Base-by-base conservation (phyloP, 2,888 invertebrate genomes). In the Dasypogon diadema region DNA sequence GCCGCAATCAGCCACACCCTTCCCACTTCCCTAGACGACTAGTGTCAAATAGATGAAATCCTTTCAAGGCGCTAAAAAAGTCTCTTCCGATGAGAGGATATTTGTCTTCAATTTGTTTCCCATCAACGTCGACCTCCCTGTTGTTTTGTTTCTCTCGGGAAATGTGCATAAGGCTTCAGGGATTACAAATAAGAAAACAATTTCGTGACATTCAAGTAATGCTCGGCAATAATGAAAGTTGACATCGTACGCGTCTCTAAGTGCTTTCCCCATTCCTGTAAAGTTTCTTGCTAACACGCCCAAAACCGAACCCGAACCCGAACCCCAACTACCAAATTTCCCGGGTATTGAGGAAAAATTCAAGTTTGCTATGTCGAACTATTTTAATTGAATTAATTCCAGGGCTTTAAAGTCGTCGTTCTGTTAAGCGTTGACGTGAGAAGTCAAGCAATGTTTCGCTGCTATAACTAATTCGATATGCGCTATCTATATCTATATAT, bases 81-180 rank as follows among this genome's bases (percentile, higher is more conserved):
- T 65, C 46, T 6, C 46, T 48, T 65, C 26, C 65, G 48, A 48
- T 65, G 65, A 65, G 22, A 56, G 72, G 74, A 77, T 77, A 77
- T 77, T 77, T 77, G 77, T 75, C 75, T 75, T 77, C 75, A 77
- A 77, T 77, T 77, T 77, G 75, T 77, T 65, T 65, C 65, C 65
- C 65, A 65, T 65, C 65, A 65, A 48, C 46, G 65, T 65, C 42
- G 42, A 12, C 42, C 12, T 42, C 42, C 42, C n/a, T 42, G 3
- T 42, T 42, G n/a, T 42, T 12, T 3, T 42, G 42, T n/a, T n/a
- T 12, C 42, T 42, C 8, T 12, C 8, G 12, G 2, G 42, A 42
- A n/a, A 42, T 12, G 48, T 65, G 42, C 46, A 46, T 22, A n/a
- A 6, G n/a, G 14, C 65, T n/a, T 26, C 16, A 22, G 22, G 48